Evolutionary conservation across 2,797 vertebrate species (phyloP).

Genomic region (Chrosomus eos): DNA sequence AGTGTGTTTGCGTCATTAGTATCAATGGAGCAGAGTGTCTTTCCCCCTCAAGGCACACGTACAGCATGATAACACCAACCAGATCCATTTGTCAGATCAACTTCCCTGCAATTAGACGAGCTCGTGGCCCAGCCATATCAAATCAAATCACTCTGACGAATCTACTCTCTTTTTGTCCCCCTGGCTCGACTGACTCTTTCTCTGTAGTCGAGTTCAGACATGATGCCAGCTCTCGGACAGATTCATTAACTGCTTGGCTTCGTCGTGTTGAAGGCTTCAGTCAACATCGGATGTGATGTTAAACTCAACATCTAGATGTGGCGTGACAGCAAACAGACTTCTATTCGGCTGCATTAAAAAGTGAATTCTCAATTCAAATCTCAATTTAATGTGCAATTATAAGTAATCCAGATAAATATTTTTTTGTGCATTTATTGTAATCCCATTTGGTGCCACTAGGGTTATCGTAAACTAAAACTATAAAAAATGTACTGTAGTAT

Average conservation of each 20-base stretch:
- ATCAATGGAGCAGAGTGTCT: constrained; percentile 15
- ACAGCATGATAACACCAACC: constrained; percentile 30
- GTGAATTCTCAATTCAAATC: too few species aligned
- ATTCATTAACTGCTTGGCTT: constrained; percentile 6
- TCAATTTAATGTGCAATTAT: neutral
- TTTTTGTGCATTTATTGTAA: neutral
- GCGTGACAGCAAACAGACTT: neutral
- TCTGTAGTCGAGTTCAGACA: constrained; percentile 22
- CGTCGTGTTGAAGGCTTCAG: constrained; percentile 8
- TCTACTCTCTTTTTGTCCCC: constrained; percentile 2
- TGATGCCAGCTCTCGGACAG: constrained; percentile 15
- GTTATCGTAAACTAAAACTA: neutral
- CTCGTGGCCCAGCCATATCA: constrained; percentile 26
- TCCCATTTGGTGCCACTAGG: neutral
- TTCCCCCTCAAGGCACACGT: constrained; percentile 18
- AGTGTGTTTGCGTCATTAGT: neutral
- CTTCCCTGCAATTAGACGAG: constrained; percentile 35
- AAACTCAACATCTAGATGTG: neutral
- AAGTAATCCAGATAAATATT: neutral
- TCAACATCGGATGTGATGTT: constrained; percentile 22
- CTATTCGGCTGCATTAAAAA: neutral
- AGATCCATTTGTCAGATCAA: constrained; percentile 34
- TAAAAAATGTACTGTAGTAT: neutral
- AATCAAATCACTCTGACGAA: constrained; percentile 25
- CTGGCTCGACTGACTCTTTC: constrained; percentile 9